Conservation (phyloP, 2,113 vertebrate species). For the Potamarius usumacintae region DNA sequence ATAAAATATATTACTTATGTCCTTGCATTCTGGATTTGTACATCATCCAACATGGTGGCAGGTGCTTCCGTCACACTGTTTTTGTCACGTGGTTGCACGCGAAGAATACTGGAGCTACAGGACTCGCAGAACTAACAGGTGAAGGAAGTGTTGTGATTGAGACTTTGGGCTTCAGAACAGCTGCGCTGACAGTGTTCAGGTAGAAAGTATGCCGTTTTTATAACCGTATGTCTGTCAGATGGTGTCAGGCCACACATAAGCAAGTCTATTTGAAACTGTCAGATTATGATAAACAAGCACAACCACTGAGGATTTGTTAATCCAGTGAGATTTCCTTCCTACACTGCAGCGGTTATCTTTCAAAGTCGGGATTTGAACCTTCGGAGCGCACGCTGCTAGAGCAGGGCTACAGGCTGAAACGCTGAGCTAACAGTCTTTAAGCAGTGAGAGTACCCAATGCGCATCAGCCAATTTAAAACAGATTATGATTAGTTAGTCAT, state of each 20-base stretch:
- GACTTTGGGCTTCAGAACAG: neutral
- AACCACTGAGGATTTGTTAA: neutral
- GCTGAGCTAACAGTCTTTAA: neutral
- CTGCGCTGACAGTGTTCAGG: neutral
- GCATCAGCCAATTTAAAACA: neutral
- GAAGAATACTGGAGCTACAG: neutral
- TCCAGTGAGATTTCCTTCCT: neutral
- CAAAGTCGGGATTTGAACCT: neutral
- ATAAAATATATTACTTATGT: too few species aligned
- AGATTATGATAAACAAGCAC: neutral
- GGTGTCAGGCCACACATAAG: neutral
- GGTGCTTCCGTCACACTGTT: too few species aligned
- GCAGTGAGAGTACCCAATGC: neutral
- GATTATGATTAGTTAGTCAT: neutral
- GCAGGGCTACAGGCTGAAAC: neutral
- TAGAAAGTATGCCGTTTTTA: neutral
- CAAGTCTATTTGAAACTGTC: neutral
- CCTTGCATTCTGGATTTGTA: too few species aligned
- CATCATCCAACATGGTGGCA: too few species aligned
- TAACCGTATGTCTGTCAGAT: neutral
- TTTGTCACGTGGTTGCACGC: too few species aligned
- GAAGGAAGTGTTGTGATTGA: neutral
- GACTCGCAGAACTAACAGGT: neutral
- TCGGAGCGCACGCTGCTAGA: neutral
- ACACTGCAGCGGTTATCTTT: neutral